Evolutionary conservation across 2,113 vertebrate genomes (phyloP).

Genomic region (Vulpes vulpes): DNA sequence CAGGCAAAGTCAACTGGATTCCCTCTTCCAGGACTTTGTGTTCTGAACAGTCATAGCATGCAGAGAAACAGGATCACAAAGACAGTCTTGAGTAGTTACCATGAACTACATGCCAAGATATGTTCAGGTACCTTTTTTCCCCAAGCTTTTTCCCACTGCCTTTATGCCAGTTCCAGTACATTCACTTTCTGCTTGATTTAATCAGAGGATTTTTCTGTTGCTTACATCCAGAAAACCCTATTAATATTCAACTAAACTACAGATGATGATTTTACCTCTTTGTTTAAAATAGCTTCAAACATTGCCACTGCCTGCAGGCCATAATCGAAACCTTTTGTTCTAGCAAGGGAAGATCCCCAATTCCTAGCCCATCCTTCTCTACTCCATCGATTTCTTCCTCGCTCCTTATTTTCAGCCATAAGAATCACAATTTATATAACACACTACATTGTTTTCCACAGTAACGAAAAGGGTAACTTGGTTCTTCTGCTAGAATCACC

Average conservation of each 20-base stretch:
- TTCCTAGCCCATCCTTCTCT: not conserved
- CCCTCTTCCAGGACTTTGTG: not conserved
- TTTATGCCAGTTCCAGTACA: not conserved
- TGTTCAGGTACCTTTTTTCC: not conserved
- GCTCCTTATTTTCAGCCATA: not conserved
- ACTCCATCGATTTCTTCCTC: not conserved
- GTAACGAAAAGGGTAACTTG: not conserved
- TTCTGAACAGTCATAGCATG: not conserved
- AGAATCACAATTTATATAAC: not conserved
- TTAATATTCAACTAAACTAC: not conserved
- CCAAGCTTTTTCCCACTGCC: not conserved
- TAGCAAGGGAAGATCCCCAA: not conserved
- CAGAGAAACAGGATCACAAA: not conserved
- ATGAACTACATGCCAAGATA: not conserved
- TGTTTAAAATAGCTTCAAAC: not conserved
- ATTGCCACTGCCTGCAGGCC: not conserved
- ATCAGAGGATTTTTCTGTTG: constrained; percentile 27
- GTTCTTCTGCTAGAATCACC: not conserved
- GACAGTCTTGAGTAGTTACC: not conserved
- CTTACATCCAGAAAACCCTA: not conserved
- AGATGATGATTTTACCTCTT: not conserved
- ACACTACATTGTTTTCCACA: not conserved
- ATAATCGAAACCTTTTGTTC: not conserved
- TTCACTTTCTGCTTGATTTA: constrained; percentile 19
- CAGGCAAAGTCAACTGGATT: not conserved